These are phyloP conservation scores for Andrena bucephala DNA, from an alignment of 2,888 invertebrate species.

Conservation along the genomic window DNA sequence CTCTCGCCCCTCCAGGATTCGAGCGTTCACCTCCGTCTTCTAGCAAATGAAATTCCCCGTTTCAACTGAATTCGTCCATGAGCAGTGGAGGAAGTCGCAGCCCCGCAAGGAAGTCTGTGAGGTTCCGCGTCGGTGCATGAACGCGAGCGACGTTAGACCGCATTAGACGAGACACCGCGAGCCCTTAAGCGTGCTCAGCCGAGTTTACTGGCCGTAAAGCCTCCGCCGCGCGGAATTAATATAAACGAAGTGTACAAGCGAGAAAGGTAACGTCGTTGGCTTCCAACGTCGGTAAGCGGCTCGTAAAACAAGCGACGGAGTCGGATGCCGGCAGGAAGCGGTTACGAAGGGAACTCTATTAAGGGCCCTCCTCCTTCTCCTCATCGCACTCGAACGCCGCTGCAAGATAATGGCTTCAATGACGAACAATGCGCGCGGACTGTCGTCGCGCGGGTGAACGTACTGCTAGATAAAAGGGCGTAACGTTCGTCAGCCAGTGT, in stretches of 20 bases:
- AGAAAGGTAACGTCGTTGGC: slow-evolving; percentile 43
- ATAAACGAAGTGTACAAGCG: slow-evolving; percentile 54
- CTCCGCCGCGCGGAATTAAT: slow-evolving; percentile 55
- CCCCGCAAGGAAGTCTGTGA: slow-evolving; percentile 1
- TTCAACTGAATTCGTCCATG: background rate
- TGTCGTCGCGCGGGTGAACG: slow-evolving; percentile 28
- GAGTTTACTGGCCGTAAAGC: slow-evolving; percentile 59
- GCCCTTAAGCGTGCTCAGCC: slow-evolving; percentile 46
- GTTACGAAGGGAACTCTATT: slow-evolving; percentile 50
- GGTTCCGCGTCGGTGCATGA: slow-evolving; percentile 27
- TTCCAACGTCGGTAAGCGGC: slow-evolving; percentile 48
- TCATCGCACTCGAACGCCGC: slow-evolving; percentile 12
- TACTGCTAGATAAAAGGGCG: slow-evolving; percentile 16
- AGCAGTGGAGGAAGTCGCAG: background rate
- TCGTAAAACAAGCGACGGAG: slow-evolving; percentile 51
- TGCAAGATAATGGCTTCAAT: slow-evolving; percentile 50
- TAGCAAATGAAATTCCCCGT: background rate
- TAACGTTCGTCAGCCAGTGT: background rate
- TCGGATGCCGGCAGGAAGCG: slow-evolving; percentile 40
- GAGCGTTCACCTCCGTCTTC: background rate
- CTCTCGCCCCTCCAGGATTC: background rate
- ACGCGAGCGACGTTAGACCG: slow-evolving; percentile 19
- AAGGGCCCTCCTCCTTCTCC: slow-evolving; percentile 26
- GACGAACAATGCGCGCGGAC: slow-evolving; percentile 32
- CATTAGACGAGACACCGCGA: slow-evolving; percentile 35